These are phyloP conservation scores for Scalopus aquaticus DNA, from an alignment of 2,113 vertebrate species.

Conservation along the genomic window DNA sequence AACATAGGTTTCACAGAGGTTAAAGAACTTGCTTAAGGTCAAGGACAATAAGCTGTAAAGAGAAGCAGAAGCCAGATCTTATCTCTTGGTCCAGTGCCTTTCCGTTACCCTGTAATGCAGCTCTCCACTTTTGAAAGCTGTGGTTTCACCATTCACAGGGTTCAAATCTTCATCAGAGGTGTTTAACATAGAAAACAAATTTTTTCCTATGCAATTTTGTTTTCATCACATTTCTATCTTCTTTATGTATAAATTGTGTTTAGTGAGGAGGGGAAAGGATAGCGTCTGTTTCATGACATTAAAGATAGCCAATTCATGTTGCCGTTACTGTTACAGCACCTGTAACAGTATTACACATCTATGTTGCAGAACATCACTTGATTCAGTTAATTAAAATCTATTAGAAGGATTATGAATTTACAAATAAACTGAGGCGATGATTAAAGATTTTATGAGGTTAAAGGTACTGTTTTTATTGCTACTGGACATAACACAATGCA, in stretches of 20 bases:
- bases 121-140: constrained; percentile 59
- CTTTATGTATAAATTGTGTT: not conserved
- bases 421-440: constrained; percentile 15
- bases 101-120: constrained; percentile 38
- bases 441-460: constrained; percentile 31
- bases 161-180: constrained; percentile 13
- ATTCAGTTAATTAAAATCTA: not conserved
- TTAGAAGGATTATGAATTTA: constrained; percentile 5
- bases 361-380: not conserved
- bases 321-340: not conserved
- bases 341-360: not conserved
- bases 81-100: not conserved
- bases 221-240: not conserved
- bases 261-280: not conserved
- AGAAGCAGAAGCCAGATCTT: constrained; percentile 2
- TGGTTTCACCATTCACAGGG: constrained; percentile 32
- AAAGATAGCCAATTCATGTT: not conserved
- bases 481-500: not conserved
- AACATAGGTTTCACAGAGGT: not conserved
- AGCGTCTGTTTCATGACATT: not conserved
- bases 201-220: not conserved
- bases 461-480: not conserved
- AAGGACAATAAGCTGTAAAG: not conserved
- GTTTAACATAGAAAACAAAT: not conserved
- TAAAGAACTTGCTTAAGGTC: constrained; percentile 22